phyloP scores from a whole-genome alignment of 2,797 vertebrate species.

The Prionace glauca region DNA sequence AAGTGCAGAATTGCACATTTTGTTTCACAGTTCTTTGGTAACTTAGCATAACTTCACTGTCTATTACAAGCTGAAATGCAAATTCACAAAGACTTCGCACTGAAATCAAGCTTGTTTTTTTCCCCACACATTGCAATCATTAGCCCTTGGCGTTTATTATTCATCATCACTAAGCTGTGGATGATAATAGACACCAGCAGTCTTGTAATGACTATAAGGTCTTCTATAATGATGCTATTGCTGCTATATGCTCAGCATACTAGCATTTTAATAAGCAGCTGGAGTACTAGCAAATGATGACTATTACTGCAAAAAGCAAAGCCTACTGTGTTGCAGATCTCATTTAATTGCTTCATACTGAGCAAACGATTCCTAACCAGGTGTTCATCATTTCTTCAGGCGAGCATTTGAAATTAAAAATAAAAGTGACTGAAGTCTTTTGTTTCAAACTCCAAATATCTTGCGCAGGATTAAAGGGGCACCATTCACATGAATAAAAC shows the following conservation, averaged over 20 bases:
- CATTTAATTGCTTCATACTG: conserved; percentile 35
- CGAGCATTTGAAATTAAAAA: conserved; percentile 27
- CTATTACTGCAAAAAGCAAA: conserved; percentile 26
- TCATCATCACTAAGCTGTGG: conserved; percentile 47
- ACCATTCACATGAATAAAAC: not conserved
- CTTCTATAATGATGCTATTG: conserved; percentile 47
- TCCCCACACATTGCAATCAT: conserved; percentile 2
- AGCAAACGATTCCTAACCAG: conserved; percentile 30
- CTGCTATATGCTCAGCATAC: conserved; percentile 49
- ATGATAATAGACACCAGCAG: conserved; percentile 53
- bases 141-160: conserved; percentile 47
- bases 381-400: conserved; percentile 24
- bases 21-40: not conserved
- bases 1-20: not conserved
- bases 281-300: conserved; percentile 9
- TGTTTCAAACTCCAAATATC: not conserved
- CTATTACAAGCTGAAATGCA: not conserved
- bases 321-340: conserved; percentile 23
- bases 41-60: not conserved
- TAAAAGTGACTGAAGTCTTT: not conserved
- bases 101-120: not conserved
- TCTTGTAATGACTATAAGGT: conserved; percentile 49
- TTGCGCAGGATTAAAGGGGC: no score
- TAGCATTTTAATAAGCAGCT: conserved; percentile 33
- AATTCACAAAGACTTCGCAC: not conserved